phyloP scores from a whole-genome alignment of 2,797 vertebrate genomes.

The Poecile montanus region DNA sequence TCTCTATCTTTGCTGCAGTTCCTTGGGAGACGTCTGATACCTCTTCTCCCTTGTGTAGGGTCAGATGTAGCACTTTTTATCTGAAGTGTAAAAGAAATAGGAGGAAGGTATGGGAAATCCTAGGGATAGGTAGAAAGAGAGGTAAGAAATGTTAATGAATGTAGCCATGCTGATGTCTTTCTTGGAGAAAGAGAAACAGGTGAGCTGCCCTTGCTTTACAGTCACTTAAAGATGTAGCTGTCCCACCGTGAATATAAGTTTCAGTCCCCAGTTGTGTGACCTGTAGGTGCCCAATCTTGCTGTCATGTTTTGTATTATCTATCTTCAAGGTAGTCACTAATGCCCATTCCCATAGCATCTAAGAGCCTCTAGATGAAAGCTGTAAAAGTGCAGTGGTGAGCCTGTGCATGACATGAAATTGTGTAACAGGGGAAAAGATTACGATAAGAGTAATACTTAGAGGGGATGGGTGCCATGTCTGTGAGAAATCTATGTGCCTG shows the following conservation, averaged over 20 bases:
- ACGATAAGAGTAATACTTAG: neutral
- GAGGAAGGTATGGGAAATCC: slow-evolving; percentile 18
- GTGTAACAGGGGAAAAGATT: slow-evolving; percentile 5
- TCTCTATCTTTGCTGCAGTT: slow-evolving; percentile 4
- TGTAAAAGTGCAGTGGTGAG: neutral
- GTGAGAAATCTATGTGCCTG: neutral
- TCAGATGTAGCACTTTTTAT: slow-evolving; percentile 9
- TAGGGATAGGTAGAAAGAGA: neutral
- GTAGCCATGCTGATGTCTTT: slow-evolving; percentile 38
- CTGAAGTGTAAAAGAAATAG: slow-evolving; percentile 25
- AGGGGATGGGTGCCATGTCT: neutral
- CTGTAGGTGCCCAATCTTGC: slow-evolving; percentile 20
- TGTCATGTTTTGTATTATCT: slow-evolving; percentile 52
- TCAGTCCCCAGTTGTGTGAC: neutral
- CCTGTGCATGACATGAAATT: neutral
- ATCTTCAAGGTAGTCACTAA: slow-evolving; percentile 17
- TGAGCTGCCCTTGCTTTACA: slow-evolving; percentile 40
- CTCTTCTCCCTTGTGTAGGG: neutral
- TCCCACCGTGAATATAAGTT: slow-evolving; percentile 22
- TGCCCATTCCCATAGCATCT: slow-evolving; percentile 41
- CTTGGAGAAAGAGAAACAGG: slow-evolving; percentile 11
- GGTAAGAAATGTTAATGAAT: slow-evolving; percentile 42
- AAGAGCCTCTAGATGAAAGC: slow-evolving; percentile 50
- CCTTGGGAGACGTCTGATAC: neutral
- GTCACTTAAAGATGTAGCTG: slow-evolving; percentile 38